phyloP scores from a whole-genome alignment of 2,888 invertebrate species.

The Morpho deidamia region DNA sequence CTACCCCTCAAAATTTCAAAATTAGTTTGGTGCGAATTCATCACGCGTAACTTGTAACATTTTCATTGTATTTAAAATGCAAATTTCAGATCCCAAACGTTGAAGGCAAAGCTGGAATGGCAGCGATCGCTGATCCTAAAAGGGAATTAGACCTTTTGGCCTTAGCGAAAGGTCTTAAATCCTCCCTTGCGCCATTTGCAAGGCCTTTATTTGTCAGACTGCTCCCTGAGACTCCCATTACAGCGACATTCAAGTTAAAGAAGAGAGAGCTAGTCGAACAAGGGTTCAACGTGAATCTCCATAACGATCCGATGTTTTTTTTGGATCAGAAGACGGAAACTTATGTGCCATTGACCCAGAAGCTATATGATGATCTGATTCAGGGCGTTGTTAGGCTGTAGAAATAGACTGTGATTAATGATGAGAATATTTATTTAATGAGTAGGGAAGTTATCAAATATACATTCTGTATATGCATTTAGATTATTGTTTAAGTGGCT shows the following conservation, averaged over 20 bases:
- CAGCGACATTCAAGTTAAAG: slow-evolving; percentile 94
- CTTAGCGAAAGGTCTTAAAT: slow-evolving; percentile 48
- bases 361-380: slow-evolving; percentile 67
- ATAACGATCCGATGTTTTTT: slow-evolving; percentile 86
- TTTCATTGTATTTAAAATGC: neutral
- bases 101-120: slow-evolving; percentile 97
- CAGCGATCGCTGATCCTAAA: slow-evolving; percentile 88
- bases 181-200: slow-evolving; percentile 89
- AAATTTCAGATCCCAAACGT: slow-evolving; percentile 82
- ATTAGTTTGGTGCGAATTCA: too few relatives aligned
- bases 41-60: neutral
- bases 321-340: slow-evolving; percentile 60
- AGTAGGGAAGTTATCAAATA: too few relatives aligned
- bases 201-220: slow-evolving; percentile 92
- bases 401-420: slow-evolving; percentile 21
- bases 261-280: slow-evolving; percentile 92
- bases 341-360: slow-evolving; percentile 64
- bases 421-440: neutral
- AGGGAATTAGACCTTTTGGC: slow-evolving; percentile 79
- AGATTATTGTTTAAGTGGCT: neutral
- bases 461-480: too few relatives aligned
- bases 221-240: slow-evolving; percentile 85
- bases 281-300: slow-evolving; percentile 82
- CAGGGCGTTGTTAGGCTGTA: slow-evolving; percentile 74
- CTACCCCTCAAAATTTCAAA: too few relatives aligned